phyloP scores from a whole-genome alignment of 1,140 invertebrate genomes.

The Apocrypta bakeri region DNA sequence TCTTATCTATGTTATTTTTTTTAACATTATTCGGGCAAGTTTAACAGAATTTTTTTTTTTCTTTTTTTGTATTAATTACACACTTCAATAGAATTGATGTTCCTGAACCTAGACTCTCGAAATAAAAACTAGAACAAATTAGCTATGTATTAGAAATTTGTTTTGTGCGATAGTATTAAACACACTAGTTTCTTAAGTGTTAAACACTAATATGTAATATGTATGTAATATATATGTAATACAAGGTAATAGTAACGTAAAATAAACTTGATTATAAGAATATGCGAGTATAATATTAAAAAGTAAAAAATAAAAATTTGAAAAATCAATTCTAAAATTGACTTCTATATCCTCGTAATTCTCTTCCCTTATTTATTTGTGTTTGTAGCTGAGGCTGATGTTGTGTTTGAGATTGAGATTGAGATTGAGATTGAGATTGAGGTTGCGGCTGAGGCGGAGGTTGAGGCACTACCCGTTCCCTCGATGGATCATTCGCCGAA shows the following conservation, averaged over 20 bases:
- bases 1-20: not conserved
- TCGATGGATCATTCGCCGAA: not conserved
- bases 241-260: not conserved
- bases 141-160: not conserved
- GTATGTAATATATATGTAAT: too few species aligned
- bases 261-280: conserved; percentile 9
- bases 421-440: not conserved
- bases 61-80: not conserved
- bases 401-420: too few species aligned
- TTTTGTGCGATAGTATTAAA: not conserved
- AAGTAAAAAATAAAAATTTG: not conserved
- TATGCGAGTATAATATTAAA: conserved; percentile 6
- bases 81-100: not conserved
- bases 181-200: too few species aligned
- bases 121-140: not conserved
- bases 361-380: not conserved
- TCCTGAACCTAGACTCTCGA: not conserved
- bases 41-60: not conserved
- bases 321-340: conserved; percentile 16
- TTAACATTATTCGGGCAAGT: not conserved
- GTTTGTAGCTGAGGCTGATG: not conserved
- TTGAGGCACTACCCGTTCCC: not conserved
- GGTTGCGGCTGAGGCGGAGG: too few species aligned
- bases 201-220: not conserved
- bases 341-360: not conserved